Base-by-base conservation (phyloP, 1,140 invertebrate genomes). In the Meteorus sp. region DNA sequence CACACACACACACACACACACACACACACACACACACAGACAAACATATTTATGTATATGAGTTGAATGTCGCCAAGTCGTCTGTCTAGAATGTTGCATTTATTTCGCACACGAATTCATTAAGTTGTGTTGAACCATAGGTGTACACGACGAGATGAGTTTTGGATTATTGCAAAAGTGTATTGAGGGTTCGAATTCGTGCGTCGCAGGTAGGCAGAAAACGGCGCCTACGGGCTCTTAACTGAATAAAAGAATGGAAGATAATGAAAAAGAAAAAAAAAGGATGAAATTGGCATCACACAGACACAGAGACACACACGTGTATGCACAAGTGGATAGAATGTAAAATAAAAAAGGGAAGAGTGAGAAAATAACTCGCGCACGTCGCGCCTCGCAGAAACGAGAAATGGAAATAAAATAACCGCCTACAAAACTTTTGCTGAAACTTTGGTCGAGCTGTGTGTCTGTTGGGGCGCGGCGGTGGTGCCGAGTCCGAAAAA, bases 221-320 rank as follows among this genome's bases (percentile, higher is more conserved):
- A 31, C 41, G 54, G 54, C 54, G 54, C 54, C 35, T 55, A 15
- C 20, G 53, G 27, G 25, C 9, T n/a, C n/a, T n/a, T n/a, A n/a
- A n/a, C n/a, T n/a, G 48, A 35, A 13, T 22, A 13, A 33, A 22
- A 25, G 31, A 39, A 13, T 47, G 11, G 19, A 44, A 56, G 22
- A 45, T 31, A 39, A 41, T 33, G 43, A 39, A 41, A 39, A 54
- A 23, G 44, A 55, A 29, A 56, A 56, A 45, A 33, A 48, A 44
- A 0, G 8, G 31, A 29, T 23, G 29, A 56, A 44, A 11, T 3
- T 20, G 2, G 31, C 35, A 37, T 39, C 22, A 53, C 27, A 45
- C 43, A 17, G 31, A 33, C 20, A 15, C 13, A 23, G 44, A 13
- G 20, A 33, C n/a, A n/a, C n/a, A n/a, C n/a, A 60, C 15, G 11